Conservation (phyloP, 2,113 vertebrate species). For the rat (Rattus norvegicus) region DNA sequence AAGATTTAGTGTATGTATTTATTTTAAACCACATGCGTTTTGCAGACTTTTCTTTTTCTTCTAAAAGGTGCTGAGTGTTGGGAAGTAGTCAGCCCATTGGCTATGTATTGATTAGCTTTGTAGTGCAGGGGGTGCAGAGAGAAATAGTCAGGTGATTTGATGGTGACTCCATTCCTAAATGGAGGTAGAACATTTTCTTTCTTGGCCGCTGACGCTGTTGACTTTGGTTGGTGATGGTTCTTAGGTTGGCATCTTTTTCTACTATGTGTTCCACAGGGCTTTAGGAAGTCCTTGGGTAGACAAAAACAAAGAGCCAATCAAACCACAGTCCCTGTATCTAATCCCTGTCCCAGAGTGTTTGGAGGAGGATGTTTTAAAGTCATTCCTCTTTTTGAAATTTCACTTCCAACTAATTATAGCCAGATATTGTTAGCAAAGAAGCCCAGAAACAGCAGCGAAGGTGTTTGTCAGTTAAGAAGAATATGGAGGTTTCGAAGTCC, state of each 20-base stretch:
- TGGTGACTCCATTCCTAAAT: neutral
- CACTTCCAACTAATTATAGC: neutral
- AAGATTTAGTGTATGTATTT: constrained; percentile 17
- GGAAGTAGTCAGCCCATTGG: neutral
- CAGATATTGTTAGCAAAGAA: neutral
- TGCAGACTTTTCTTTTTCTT: constrained; percentile 47
- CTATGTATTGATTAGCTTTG: constrained; percentile 32
- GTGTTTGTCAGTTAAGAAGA: neutral
- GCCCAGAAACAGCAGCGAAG: neutral
- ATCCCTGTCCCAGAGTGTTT: neutral
- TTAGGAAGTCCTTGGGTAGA: neutral
- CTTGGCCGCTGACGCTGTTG: neutral
- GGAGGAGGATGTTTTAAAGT: neutral
- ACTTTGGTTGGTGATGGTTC: too few species aligned
- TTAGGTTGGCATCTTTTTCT: neutral
- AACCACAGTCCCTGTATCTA: neutral
- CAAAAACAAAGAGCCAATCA: neutral
- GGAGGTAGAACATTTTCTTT: neutral
- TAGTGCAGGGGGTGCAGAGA: neutral
- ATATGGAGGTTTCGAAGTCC: neutral
- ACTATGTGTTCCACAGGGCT: neutral
- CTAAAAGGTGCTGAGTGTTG: neutral
- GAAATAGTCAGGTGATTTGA: neutral
- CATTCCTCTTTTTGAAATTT: neutral
- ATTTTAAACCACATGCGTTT: neutral